These are phyloP conservation scores for Oncorhynchus keta DNA, from an alignment of 2,113 vertebrate species.

Conservation along the genomic window DNA sequence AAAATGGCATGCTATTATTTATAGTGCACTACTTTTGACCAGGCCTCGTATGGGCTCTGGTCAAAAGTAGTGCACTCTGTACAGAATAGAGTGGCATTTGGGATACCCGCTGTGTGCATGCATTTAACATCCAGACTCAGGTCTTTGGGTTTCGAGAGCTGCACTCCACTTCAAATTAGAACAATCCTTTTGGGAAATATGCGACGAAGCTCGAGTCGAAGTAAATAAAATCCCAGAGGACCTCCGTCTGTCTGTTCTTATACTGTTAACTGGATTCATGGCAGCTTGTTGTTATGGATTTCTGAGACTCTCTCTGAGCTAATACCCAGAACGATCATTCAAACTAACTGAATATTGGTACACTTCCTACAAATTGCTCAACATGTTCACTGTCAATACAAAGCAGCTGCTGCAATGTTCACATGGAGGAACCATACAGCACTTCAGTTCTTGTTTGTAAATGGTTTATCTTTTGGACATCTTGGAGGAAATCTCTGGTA, in stretches of 20 bases:
- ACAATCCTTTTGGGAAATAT: not conserved
- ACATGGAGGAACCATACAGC: not conserved
- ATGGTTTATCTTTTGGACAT: not conserved
- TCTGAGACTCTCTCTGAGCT: not conserved
- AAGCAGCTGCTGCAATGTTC: not conserved
- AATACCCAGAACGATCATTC: not conserved
- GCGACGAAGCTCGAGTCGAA: not conserved
- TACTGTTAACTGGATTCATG: not conserved
- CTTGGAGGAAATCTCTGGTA: not conserved
- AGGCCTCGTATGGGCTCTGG: too few relatives aligned
- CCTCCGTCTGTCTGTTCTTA: not conserved
- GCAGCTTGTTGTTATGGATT: not conserved
- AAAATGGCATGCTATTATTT: too few relatives aligned
- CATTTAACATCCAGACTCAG: not conserved
- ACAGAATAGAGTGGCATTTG: too few relatives aligned
- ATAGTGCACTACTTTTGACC: too few relatives aligned
- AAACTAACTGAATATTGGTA: not conserved
- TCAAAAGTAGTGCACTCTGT: too few relatives aligned
- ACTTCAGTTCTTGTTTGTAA: not conserved
- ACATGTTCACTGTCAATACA: not conserved
- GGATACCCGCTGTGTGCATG: not conserved
- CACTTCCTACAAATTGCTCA: not conserved
- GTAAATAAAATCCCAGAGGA: conserved; percentile 3
- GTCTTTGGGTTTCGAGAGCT: not conserved
- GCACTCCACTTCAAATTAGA: not conserved